Evolutionary conservation across 53 echinoderm and acorn worm species (phyloP), one percentile per base, ranked within the genome.

Genomic region (Hippasteria phrygiana): DNA sequence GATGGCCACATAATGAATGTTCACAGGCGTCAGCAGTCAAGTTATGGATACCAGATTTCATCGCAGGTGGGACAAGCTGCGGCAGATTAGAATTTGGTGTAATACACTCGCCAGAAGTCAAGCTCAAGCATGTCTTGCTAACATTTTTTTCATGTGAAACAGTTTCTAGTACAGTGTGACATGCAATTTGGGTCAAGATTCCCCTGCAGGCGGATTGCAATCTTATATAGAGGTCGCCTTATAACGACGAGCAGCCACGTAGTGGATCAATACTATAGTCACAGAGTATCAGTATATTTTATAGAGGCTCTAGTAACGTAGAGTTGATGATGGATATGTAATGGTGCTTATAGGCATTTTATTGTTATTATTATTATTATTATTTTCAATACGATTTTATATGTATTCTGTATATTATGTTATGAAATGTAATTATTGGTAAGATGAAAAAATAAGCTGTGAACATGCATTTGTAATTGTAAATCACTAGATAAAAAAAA

Each of bases 321-420:
- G 63, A 81, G 40, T 43, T 65, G 66, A 36, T 24, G 36, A 33
- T 65, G 67, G 81, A 81, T 81, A 80, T 81, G 27, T 64, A 28
- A 81, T 81, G 81, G 81, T 81, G 81, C 81, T 81, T 81, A 64
- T 81, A 80, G 80, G 81, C 65, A 18, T 42, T 81, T 81, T 62
- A 80, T 59, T 22, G 33, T 77, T 31, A 75, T 51, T 78, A 54
- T 79, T 46, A 76, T 81, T 34, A 14, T 43, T 64, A 63, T 81
- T 63, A 39, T 43, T 81, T 81, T 65, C 24, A 55, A 43, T 45
- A 81, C 81, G 40, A 81, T 81, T 81, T 66, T 34, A 26, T 81
- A 33, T 65, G 81, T 81, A 81, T 81, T 81, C 81, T 81, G 81
- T 81, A 81, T 81, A 81, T 81, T 63, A 62, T 81, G 81, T 65